phyloP scores from a whole-genome alignment of 2,888 invertebrate genomes.

The Dryococelus australis region DNA sequence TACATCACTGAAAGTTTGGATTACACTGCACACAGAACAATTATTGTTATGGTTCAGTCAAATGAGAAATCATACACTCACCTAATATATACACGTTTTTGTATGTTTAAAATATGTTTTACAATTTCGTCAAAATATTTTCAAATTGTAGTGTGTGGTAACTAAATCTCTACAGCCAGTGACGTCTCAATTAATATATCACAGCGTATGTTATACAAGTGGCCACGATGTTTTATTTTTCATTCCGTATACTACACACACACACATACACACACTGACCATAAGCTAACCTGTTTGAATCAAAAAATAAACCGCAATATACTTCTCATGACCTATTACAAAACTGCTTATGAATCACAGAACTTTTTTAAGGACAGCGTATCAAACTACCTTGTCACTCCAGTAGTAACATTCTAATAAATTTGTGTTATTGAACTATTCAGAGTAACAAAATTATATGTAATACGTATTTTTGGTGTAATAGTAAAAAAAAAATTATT shows the following conservation, averaged over 20 bases:
- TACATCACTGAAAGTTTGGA: not conserved
- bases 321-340: not conserved
- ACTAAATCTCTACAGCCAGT: not conserved
- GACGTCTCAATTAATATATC: slow-evolving; percentile 2
- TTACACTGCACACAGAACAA: not conserved
- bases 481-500: not conserved
- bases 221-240: not conserved
- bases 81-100: not conserved
- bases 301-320: not conserved
- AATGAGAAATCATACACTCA: not conserved
- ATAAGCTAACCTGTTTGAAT: not conserved
- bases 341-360: not conserved
- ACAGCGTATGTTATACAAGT: slow-evolving; percentile 3
- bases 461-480: not conserved
- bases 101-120: not conserved
- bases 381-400: slow-evolving; percentile 16
- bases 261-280: not conserved
- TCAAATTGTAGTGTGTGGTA: not conserved
- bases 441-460: slow-evolving; percentile 1
- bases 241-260: not conserved
- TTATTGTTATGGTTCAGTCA: not conserved
- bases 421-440: not conserved
- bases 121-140: not conserved
- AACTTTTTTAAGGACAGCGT: not conserved
- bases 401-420: not conserved